phyloP scores from a whole-genome alignment of 2,888 invertebrate genomes.

The Saturnia pavonia region DNA sequence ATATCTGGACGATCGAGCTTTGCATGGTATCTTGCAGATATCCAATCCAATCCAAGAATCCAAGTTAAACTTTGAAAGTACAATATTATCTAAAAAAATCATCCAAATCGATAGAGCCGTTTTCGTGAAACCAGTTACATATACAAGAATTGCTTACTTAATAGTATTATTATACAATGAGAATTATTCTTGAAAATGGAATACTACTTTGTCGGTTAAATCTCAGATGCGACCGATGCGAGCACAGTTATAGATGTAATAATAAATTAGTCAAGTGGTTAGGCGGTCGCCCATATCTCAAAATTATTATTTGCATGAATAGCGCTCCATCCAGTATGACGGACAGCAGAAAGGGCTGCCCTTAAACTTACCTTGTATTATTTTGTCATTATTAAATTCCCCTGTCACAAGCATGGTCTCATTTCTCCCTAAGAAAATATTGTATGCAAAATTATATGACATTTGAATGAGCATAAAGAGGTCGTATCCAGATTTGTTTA shows the following conservation, averaged over 20 bases:
- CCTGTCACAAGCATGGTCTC: slow-evolving; percentile 75
- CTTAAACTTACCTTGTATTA: slow-evolving; percentile 80
- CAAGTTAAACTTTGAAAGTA: no score
- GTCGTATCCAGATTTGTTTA: slow-evolving; percentile 68
- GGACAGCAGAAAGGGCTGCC: slow-evolving; percentile 80
- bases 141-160: no score
- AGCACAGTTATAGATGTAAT: slow-evolving; percentile 27
- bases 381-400: slow-evolving; percentile 83
- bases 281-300: slow-evolving; percentile 64
- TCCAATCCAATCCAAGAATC: no score
- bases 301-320: slow-evolving; percentile 79
- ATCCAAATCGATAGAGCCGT: no score
- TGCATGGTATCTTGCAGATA: no score
- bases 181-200: background rate
- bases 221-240: slow-evolving; percentile 17
- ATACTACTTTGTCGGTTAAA: background rate
- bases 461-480: slow-evolving; percentile 78
- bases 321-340: slow-evolving; percentile 70
- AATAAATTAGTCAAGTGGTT: slow-evolving; percentile 75
- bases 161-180: background rate
- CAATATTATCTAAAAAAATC: no score
- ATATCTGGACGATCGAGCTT: no score
- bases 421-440: slow-evolving; percentile 78
- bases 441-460: slow-evolving; percentile 82
- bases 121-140: no score